A percentile compares a stretch with the other conserved stretches of the same genome.
phyloP scores from a whole-genome alignment of 1,140 invertebrate species.

The Alviniconcha marisindica region DNA sequence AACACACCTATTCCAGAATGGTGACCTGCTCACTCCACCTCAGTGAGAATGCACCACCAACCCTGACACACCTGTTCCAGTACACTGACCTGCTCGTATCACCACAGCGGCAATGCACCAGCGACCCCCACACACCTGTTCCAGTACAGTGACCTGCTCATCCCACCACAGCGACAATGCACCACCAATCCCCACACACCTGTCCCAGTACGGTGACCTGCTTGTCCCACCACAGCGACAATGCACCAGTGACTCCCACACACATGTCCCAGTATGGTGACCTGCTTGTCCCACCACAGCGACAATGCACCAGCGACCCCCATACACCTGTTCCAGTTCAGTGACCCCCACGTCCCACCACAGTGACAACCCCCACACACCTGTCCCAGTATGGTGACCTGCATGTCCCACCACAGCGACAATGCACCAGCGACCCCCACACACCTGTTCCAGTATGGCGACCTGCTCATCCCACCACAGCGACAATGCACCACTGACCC shows the following conservation, averaged over 20 bases:
- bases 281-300: constrained; percentile 84
- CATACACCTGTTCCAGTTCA: constrained; percentile 81
- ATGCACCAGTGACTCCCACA: too few relatives aligned
- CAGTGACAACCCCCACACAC: too few relatives aligned
- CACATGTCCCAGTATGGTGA: constrained; percentile 85
- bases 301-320: too few relatives aligned
- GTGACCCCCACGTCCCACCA: constrained; percentile 85
- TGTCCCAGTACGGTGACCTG: constrained; percentile 85
- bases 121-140: constrained; percentile 79
- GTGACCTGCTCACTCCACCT: too few relatives aligned
- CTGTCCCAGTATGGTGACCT: constrained; percentile 85
- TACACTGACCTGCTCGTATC: constrained; percentile 83
- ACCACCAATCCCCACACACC: constrained; percentile 70
- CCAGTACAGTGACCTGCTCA: constrained; percentile 83
- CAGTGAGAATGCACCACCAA: too few relatives aligned
- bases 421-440: too few relatives aligned
- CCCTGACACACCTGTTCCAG: constrained; percentile 81
- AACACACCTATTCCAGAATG: too few relatives aligned
- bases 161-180: constrained; percentile 90
- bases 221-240: constrained; percentile 86
- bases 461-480: constrained; percentile 86
- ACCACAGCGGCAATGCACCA: too few relatives aligned
- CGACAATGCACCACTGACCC: too few relatives aligned
- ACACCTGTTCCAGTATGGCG: constrained; percentile 83
- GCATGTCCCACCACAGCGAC: constrained; percentile 86